Percentiles rank a stretch among this genome's conserved stretches.
phyloP scores from a whole-genome alignment of 2,113 vertebrate genomes.

The Asarcornis scutulata region DNA sequence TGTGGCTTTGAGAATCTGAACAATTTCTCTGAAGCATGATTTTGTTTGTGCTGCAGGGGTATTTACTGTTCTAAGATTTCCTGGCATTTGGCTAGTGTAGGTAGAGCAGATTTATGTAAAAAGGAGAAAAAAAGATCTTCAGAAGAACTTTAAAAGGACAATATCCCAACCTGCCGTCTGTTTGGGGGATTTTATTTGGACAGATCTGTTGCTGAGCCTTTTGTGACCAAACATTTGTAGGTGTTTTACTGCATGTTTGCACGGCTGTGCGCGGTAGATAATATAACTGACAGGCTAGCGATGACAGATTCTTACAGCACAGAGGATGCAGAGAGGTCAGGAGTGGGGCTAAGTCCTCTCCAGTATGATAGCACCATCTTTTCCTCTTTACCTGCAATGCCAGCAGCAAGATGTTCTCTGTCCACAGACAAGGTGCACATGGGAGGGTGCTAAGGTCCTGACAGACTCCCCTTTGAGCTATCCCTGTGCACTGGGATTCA shows the following conservation, averaged over 20 bases:
- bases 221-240: constrained; percentile 23
- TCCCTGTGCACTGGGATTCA: neutral
- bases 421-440: neutral
- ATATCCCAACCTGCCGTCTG: neutral
- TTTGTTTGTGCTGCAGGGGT: constrained; percentile 34
- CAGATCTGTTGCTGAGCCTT: constrained; percentile 35
- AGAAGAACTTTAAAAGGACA: constrained; percentile 42
- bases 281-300: constrained; percentile 1
- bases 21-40: neutral
- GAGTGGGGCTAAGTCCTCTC: neutral
- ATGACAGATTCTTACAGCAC: neutral
- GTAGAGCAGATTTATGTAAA: constrained; percentile 40
- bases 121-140: neutral
- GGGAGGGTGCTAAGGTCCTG: neutral
- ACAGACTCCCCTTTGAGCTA: neutral
- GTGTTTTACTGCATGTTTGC: neutral
- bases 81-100: constrained; percentile 28
- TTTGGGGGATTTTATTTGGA: constrained; percentile 41
- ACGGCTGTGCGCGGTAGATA: constrained; percentile 6
- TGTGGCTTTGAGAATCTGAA: accelerated
- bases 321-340: constrained; percentile 2
- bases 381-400: neutral
- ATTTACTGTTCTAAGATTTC: constrained; percentile 34
- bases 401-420: neutral
- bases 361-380: neutral